These are phyloP conservation scores for Globia sparganii DNA, from an alignment of 2,888 invertebrate genomes.

Conservation along the genomic window DNA sequence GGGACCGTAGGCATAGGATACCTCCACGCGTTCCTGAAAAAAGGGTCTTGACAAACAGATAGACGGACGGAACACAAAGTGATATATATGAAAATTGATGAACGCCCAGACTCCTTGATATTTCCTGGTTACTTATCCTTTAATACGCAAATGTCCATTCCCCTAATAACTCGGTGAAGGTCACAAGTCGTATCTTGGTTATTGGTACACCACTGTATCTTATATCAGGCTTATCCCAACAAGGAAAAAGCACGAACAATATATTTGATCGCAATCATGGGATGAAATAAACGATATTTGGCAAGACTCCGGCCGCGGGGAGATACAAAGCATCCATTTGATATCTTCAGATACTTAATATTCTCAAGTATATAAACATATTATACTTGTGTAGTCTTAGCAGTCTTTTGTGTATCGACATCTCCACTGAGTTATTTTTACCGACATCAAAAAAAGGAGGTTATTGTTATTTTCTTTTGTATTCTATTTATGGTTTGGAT, in stretches of 20 bases:
- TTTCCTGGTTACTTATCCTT: not conserved
- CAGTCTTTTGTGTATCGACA: slow-evolving; percentile 39
- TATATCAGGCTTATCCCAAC: slow-evolving; percentile 41
- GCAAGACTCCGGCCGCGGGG: slow-evolving; percentile 47
- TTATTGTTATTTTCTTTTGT: slow-evolving; percentile 7
- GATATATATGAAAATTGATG: not conserved
- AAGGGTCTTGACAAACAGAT: not conserved
- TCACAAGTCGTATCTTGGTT: slow-evolving; percentile 27
- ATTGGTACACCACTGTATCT: slow-evolving; percentile 35
- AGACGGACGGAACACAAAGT: not conserved
- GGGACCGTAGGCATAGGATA: not conserved
- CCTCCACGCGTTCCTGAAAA: not conserved
- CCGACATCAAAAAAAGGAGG: too few relatives aligned
- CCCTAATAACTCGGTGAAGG: slow-evolving; percentile 31
- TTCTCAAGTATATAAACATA: slow-evolving; percentile 46
- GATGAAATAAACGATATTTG: slow-evolving; percentile 60
- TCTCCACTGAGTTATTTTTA: slow-evolving; percentile 28
- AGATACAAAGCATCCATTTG: slow-evolving; percentile 46
- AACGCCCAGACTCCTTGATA: not conserved
- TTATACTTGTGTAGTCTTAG: slow-evolving; percentile 19
- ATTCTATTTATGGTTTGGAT: not conserved
- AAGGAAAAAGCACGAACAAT: slow-evolving; percentile 53
- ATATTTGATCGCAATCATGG: slow-evolving; percentile 60
- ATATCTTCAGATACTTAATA: slow-evolving; percentile 57
- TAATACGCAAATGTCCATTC: slow-evolving; percentile 21